Conservation (phyloP, 1,140 invertebrate species). For the Venturia canescens region DNA sequence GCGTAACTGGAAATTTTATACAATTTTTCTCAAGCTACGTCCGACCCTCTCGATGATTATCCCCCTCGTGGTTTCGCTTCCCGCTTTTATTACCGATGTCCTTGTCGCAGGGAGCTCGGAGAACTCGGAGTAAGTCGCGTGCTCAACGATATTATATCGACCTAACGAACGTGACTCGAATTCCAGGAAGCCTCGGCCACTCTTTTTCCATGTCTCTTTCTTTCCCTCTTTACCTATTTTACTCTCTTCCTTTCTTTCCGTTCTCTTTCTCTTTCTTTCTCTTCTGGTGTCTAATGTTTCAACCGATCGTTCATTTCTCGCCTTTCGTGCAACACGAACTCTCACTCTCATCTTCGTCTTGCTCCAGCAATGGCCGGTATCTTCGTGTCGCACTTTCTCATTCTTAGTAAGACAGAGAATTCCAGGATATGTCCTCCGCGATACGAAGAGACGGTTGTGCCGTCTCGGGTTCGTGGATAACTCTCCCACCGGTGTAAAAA, state of each 20-base stretch:
- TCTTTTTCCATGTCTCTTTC: slow-evolving; percentile 25
- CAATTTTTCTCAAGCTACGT: slow-evolving; percentile 57
- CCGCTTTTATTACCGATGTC: slow-evolving; percentile 45
- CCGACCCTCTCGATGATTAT: slow-evolving; percentile 66
- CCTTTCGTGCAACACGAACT: slow-evolving; percentile 59
- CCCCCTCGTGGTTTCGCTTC: slow-evolving; percentile 72
- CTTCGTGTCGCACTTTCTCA: slow-evolving; percentile 38
- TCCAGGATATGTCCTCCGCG: slow-evolving; percentile 49
- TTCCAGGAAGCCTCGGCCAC: slow-evolving; percentile 59
- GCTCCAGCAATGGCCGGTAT: neutral
- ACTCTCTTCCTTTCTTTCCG: slow-evolving; percentile 29
- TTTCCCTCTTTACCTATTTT: neutral
- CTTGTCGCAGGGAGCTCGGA: slow-evolving; percentile 39
- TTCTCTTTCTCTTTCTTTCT: slow-evolving; percentile 46
- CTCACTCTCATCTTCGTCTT: slow-evolving; percentile 34
- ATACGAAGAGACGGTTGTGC: neutral
- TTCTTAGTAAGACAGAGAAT: slow-evolving; percentile 41
- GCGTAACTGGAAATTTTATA: neutral
- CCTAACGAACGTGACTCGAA: slow-evolving; percentile 65
- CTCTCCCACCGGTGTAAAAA: slow-evolving; percentile 12
- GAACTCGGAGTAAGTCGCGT: slow-evolving; percentile 53
- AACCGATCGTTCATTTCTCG: slow-evolving; percentile 65
- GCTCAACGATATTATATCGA: slow-evolving; percentile 67
- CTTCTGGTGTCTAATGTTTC: slow-evolving; percentile 62
- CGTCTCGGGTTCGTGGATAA: slow-evolving; percentile 21